Evolutionary conservation across 2,888 invertebrate genomes (phyloP), one percentile per base, ranked within the genome.

Genomic region (Polydrusus tereticollis): DNA sequence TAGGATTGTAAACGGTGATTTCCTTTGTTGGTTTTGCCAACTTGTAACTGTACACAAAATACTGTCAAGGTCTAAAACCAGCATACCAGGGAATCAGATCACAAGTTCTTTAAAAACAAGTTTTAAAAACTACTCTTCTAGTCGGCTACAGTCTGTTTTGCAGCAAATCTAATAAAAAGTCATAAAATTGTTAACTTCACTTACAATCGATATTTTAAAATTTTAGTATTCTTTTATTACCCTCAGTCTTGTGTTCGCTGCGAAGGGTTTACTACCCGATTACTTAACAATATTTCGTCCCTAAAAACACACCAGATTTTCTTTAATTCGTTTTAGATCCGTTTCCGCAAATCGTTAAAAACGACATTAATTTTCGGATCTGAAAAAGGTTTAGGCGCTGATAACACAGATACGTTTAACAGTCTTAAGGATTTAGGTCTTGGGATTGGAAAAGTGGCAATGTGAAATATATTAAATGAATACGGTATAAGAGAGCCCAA

Each of bases 241-340:
- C 29, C 8, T 29, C 18, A 8, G 16, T 55, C 14, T 16, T 6
- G 29, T 29, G 29, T 55, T 55, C 29, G 7, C 29, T 55, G 18
- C 16, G 29, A 2, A 55, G 16, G 21, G 12, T 55, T 29, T 55
- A 29, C 8, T 55, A 33, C 33, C 10, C 26, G 29, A 55, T 18
- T 29, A 16, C 29, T 8, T 18, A 14, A 29, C 52, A 55, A 33
- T 55, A 55, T 55, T 55, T 29, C 18, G 52, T 33, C 33, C 52
- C 29, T 55, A 18, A 10, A 55, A 29, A 14, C 29, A 14, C n/a
- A 55, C 29, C n/a, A n/a, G 45, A 62, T 45, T 62, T 23, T 62
- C 62, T 62, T 62, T 62, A 45, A 62, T 62, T 43, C 45, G 7
- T n/a, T 62, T 62, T 45, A 16, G 62, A 45, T 21, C 62, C 29